These are phyloP conservation scores for Lophochroa leadbeateri DNA, from an alignment of 2,113 vertebrate genomes.

Conservation along the genomic window DNA sequence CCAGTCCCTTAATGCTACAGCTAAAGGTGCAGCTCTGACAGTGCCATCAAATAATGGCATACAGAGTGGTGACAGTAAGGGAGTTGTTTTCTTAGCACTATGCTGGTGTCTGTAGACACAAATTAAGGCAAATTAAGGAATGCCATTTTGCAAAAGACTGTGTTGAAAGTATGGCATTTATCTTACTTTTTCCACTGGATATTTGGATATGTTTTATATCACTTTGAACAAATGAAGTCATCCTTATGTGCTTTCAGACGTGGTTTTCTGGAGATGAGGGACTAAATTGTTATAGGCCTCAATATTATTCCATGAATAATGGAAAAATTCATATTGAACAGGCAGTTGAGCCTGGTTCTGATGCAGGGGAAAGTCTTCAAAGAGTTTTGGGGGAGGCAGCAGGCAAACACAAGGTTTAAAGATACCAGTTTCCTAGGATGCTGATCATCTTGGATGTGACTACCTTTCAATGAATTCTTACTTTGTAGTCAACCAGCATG, in stretches of 20 bases:
- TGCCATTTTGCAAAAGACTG: background rate
- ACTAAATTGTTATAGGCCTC: background rate
- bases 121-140: background rate
- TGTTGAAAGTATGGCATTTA: background rate
- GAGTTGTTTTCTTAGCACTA: background rate
- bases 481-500: background rate
- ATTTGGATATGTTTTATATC: background rate
- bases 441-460: background rate
- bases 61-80: background rate
- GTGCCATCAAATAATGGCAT: background rate
- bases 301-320: background rate
- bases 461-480: background rate
- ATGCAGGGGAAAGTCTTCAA: background rate
- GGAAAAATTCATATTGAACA: background rate
- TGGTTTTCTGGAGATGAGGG: background rate
- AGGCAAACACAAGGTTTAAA: background rate
- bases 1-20: background rate
- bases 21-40: background rate
- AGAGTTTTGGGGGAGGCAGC: background rate
- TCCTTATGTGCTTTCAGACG: background rate
- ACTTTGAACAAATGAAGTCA: background rate
- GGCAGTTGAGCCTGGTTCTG: background rate
- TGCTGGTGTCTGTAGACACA: background rate
- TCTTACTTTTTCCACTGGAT: background rate
- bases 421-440: background rate